Evolutionary conservation across 2,797 vertebrate genomes (phyloP), one percentile per base, ranked within the genome.

Genomic region (Cossypha polioptera): DNA sequence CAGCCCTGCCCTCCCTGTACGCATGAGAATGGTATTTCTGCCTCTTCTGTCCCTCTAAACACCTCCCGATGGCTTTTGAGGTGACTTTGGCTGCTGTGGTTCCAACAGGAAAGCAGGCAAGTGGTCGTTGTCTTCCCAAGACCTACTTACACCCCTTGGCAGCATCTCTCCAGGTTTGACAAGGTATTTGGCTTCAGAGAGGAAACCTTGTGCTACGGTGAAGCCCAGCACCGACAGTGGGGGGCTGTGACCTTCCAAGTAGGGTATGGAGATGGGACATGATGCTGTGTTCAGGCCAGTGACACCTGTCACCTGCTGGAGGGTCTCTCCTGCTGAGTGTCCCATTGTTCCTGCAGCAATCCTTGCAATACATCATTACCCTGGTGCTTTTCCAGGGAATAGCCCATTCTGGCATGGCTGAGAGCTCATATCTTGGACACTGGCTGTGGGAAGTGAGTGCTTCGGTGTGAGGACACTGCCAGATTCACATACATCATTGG

Each of bases 381-480:
- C 48, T 22, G 31, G 29, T 16, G 69, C 48, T 75, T 54, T 36
- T n/a, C 48, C 25, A 22, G 48, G 61, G 33, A 33, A 3, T 25
- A 19, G 54, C 48, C 58, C 28, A 31, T 69, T 31, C 42, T 11
- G 4, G 16, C 0, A 0, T 7, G 73, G 50, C 67, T 66, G 48
- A 42, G 26, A 28, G 36, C 36, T 80, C 16, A 0, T 3, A 3
- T 20, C 74, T 62, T 16, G 1, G 53, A 7, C 54, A 35, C 33
- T 0, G 0, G 25, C 66, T 51, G 25, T 35, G 35, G 58, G 65
- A 63, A 16, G 2, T 2, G 22, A 36, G 35, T 1, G 0, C 66
- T 63, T 73, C 0, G 0, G 38, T 63, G 16, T 2, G 10, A 31
- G 69, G 65, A 38, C 3, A 2, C 48, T 57, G 62, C 40, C 4